Evolutionary conservation across 2,113 vertebrate species (phyloP).

Genomic region (Proterorhinus semilunaris): DNA sequence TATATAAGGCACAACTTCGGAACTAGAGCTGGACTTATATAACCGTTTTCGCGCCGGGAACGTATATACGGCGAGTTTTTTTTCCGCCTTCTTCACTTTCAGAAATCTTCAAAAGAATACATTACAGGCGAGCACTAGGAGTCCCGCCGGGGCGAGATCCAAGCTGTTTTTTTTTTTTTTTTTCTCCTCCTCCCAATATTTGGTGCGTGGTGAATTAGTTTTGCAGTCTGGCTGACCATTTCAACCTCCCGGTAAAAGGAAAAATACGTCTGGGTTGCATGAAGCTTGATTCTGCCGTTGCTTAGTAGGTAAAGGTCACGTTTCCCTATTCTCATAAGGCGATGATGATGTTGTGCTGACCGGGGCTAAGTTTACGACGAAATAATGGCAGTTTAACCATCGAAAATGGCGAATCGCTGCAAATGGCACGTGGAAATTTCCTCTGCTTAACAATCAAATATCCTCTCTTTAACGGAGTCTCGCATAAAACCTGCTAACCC

Average conservation of each 20-base stretch:
- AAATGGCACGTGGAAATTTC: no score
- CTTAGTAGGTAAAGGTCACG: constrained; percentile 37
- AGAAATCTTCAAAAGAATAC: constrained; percentile 11
- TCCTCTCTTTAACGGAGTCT: no score
- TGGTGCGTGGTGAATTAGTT: constrained; percentile 18
- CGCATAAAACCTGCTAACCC: no score
- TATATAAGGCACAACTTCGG: constrained; percentile 63
- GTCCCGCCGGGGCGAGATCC: constrained; percentile 24
- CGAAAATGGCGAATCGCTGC: no score
- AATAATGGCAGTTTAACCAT: no score
- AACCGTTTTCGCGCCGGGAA: constrained; percentile 31
- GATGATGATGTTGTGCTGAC: neutral
- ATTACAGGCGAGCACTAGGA: constrained; percentile 12
- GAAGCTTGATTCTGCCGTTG: constrained; percentile 30
- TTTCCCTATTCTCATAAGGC: constrained; percentile 11
- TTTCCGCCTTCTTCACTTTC: neutral
- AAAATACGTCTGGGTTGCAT: constrained; percentile 24
- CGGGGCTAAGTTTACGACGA: no score
- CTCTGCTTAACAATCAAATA: no score
- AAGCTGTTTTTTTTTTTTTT: neutral
- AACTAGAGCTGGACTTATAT: constrained; percentile 52
- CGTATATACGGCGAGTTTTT: constrained; percentile 26
- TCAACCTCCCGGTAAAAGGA: constrained; percentile 4
- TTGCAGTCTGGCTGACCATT: constrained; percentile 36
- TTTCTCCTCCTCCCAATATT: constrained; percentile 2